phyloP scores from a whole-genome alignment of 2,113 vertebrate species.

The Aldabrachelys gigantea region DNA sequence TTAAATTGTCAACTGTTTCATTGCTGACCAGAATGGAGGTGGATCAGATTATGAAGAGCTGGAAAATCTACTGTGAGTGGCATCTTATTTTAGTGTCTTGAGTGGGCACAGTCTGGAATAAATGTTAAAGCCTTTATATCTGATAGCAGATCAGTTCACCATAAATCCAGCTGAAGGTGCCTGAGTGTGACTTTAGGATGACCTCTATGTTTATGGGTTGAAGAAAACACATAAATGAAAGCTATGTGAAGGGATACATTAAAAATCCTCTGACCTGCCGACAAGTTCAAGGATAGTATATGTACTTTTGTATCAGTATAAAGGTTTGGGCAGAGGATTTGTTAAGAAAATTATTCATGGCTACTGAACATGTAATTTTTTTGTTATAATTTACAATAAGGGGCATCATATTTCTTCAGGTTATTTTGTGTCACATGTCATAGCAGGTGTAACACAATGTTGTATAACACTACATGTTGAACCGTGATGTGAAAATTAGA shows the following conservation, averaged over 20 bases:
- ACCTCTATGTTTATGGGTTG: neutral
- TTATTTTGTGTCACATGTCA: fast-evolving
- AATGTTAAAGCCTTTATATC: neutral
- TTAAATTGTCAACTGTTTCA: neutral
- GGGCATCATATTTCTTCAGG: neutral
- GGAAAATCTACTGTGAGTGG: neutral
- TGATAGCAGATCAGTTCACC: neutral
- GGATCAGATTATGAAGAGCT: neutral
- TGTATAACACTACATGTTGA: neutral
- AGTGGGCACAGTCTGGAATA: neutral
- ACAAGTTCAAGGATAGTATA: neutral
- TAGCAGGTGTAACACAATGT: neutral
- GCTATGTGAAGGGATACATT: neutral
- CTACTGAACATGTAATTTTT: fast-evolving
- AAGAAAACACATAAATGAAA: neutral
- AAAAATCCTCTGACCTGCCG: neutral
- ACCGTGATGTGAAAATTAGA: neutral
- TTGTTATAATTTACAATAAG: neutral
- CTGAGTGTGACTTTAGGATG: neutral
- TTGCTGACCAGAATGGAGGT: neutral
- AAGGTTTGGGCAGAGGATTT: neutral
- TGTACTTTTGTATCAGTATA: neutral
- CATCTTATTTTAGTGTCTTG: neutral
- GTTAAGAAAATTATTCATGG: neutral
- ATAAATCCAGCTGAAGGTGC: neutral